Evolutionary conservation across 2,888 invertebrate species (phyloP).

Genomic region (Pomacea canaliculata): DNA sequence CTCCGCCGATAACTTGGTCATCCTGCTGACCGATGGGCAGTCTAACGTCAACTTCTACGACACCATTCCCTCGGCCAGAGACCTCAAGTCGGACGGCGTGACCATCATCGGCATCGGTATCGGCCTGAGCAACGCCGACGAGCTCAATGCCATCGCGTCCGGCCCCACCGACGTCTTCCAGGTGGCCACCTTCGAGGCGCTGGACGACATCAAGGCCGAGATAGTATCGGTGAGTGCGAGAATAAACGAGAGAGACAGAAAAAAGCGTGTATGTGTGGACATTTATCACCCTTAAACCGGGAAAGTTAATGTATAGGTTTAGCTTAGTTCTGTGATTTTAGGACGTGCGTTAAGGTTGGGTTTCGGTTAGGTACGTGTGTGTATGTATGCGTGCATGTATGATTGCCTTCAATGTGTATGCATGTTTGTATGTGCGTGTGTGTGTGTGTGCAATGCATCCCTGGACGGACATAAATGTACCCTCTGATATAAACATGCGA

Average conservation of each 20-base stretch:
- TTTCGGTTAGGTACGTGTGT: neutral
- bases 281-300: neutral
- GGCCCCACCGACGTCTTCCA: slow-evolving; percentile 48
- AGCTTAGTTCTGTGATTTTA: too few relatives aligned
- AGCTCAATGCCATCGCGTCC: slow-evolving; percentile 51
- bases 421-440: neutral
- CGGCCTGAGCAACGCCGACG: slow-evolving; percentile 42
- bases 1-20: slow-evolving; percentile 49
- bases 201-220: slow-evolving; percentile 45
- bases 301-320: neutral
- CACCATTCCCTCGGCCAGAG: slow-evolving; percentile 53
- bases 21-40: slow-evolving; percentile 59
- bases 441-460: too few relatives aligned
- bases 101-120: slow-evolving; percentile 55
- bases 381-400: neutral
- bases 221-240: slow-evolving; percentile 36
- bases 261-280: neutral
- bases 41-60: slow-evolving; percentile 57
- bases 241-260: neutral
- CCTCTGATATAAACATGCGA: too few relatives aligned
- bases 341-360: too few relatives aligned
- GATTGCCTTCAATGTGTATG: neutral
- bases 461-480: too few relatives aligned
- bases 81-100: slow-evolving; percentile 47
- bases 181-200: slow-evolving; percentile 46